Evolutionary conservation across 2,888 invertebrate genomes (phyloP).

Genomic region (Masnerella sp.): DNA sequence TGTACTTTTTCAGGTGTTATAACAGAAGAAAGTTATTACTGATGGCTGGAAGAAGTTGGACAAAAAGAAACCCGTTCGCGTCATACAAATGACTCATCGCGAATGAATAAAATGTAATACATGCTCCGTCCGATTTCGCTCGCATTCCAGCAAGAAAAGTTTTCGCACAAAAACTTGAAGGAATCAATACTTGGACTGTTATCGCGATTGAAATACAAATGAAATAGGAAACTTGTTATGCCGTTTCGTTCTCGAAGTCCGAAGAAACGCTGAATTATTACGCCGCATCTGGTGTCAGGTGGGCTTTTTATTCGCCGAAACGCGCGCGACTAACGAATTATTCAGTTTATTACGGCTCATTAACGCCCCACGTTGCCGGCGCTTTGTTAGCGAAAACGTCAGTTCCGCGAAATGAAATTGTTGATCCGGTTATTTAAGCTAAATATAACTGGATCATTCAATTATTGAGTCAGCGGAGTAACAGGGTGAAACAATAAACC

Average conservation of each 20-base stretch:
- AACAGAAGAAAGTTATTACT: too few relatives aligned
- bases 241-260: too few relatives aligned
- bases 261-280: too few relatives aligned
- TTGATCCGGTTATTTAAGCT: constrained; percentile 13
- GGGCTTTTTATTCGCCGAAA: too few relatives aligned
- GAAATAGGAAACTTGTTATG: neutral
- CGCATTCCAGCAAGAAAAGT: constrained; percentile 4
- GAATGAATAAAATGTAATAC: neutral
- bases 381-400: neutral
- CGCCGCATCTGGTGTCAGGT: too few relatives aligned
- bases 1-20: too few relatives aligned
- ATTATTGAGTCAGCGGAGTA: constrained; percentile 22
- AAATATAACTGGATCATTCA: constrained; percentile 34
- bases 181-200: neutral
- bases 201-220: constrained; percentile 3
- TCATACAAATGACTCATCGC: too few relatives aligned
- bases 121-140: neutral
- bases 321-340: neutral
- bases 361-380: neutral
- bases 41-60: too few relatives aligned
- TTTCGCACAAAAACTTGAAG: constrained; percentile 2
- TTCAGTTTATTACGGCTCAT: neutral
- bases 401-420: constrained; percentile 15
- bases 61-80: too few relatives aligned
- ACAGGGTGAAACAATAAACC: constrained; percentile 25